Conservation (phyloP, 2,888 invertebrate genomes). For the Magallana nippona region DNA sequence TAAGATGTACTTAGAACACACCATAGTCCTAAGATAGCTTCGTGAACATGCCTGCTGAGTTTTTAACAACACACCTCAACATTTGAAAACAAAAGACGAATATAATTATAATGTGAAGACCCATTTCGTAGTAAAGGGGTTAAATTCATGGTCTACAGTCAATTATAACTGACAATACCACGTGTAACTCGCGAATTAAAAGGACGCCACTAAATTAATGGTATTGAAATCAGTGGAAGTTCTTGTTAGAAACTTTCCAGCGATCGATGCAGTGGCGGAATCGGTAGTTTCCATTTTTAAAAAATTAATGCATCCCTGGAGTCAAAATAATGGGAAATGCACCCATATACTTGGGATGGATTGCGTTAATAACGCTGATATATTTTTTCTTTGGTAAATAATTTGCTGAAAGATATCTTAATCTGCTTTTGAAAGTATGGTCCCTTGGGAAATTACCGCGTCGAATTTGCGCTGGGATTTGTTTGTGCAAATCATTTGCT, state of each 20-base stretch:
- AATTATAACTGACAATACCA: no score
- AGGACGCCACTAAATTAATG: no score
- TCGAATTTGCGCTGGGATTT: constrained; percentile 6
- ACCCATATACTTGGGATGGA: constrained; percentile 7
- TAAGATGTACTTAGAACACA: no score
- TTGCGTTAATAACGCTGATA: constrained; percentile 28
- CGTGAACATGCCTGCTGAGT: no score
- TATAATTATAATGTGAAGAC: no score
- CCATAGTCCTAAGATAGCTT: no score
- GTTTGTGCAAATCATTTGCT: constrained; percentile 27
- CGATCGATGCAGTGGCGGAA: neutral
- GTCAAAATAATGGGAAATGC: constrained; percentile 30
- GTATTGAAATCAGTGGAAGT: no score
- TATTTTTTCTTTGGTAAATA: constrained; percentile 32
- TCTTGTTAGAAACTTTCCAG: neutral
- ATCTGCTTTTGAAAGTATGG: constrained; percentile 29
- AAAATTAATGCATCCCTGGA: neutral
- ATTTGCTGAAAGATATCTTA: constrained; percentile 33
- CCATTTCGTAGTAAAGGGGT: no score
- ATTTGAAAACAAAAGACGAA: no score
- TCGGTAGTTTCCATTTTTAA: neutral
- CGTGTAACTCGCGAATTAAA: no score
- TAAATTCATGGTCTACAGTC: no score
- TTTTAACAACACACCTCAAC: no score
- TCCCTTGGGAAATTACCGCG: constrained; percentile 19